Conservation (phyloP, 2,113 vertebrate genomes). For the Nesoenas mayeri region DNA sequence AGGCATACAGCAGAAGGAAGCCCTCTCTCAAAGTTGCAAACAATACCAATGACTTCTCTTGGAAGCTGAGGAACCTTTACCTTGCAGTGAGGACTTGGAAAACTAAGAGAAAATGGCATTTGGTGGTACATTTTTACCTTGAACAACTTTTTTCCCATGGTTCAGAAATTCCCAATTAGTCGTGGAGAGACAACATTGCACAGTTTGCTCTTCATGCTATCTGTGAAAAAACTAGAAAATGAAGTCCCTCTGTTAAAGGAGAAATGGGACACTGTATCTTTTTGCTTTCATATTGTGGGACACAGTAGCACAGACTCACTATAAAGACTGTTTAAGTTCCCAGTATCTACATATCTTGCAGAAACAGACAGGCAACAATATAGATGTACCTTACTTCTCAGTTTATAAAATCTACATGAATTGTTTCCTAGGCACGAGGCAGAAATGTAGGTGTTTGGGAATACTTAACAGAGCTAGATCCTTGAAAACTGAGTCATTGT, state of each 20-base stretch:
- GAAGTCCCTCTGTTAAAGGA: neutral
- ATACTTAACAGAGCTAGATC: neutral
- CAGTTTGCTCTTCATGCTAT: neutral
- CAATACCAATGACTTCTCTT: neutral
- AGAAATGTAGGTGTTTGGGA: neutral
- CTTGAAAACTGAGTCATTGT: neutral
- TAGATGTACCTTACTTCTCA: neutral
- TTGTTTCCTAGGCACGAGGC: neutral
- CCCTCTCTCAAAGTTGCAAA: neutral
- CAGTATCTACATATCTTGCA: neutral
- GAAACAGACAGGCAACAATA: neutral
- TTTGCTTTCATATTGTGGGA: neutral
- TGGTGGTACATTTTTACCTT: neutral
- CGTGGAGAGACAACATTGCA: neutral
- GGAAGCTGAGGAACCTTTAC: neutral
- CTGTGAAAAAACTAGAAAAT: neutral
- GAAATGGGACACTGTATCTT: neutral
- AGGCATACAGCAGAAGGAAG: neutral
- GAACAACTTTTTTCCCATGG: neutral
- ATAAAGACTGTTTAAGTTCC: neutral
- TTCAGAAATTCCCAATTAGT: neutral
- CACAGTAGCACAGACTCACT: neutral
- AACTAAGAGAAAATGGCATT: neutral
- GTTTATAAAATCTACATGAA: neutral
- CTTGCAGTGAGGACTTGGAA: neutral